A percentile compares a stretch with the other conserved stretches of the same genome.
Evolutionary conservation across 2,113 vertebrate genomes (phyloP).

Genomic region (Phaetusa simplex): DNA sequence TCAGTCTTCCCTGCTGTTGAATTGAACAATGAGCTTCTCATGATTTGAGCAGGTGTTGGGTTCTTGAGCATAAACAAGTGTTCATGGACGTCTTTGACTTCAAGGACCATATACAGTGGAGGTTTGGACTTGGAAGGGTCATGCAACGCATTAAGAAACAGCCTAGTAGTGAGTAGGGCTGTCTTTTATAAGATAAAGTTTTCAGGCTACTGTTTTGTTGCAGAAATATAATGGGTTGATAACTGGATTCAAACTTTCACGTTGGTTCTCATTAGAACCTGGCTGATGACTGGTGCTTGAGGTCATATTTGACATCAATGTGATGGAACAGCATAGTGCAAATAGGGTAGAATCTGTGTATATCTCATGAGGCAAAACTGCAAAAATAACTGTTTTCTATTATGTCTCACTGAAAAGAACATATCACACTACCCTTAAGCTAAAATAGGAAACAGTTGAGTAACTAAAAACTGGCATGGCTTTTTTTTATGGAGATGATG

Average conservation of each 20-base stretch:
- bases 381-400: slow-evolving; percentile 30
- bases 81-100: background rate
- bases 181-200: background rate
- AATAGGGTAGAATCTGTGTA: background rate
- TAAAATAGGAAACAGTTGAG: slow-evolving; percentile 45
- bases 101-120: background rate
- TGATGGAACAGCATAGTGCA: background rate
- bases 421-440: background rate
- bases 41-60: background rate
- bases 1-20: background rate
- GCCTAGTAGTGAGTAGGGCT: background rate
- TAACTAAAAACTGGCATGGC: background rate
- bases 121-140: background rate
- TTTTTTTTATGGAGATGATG: background rate
- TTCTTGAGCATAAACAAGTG: background rate
- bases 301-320: slow-evolving; percentile 40
- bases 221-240: background rate
- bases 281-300: background rate
- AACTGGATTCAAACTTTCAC: background rate
- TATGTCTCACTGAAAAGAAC: background rate
- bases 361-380: slow-evolving; percentile 8
- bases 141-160: background rate
- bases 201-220: background rate
- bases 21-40: background rate
- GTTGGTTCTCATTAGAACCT: background rate